Evolutionary conservation across 2,888 invertebrate genomes (phyloP).

Genomic region (Eupithecia centaureata): DNA sequence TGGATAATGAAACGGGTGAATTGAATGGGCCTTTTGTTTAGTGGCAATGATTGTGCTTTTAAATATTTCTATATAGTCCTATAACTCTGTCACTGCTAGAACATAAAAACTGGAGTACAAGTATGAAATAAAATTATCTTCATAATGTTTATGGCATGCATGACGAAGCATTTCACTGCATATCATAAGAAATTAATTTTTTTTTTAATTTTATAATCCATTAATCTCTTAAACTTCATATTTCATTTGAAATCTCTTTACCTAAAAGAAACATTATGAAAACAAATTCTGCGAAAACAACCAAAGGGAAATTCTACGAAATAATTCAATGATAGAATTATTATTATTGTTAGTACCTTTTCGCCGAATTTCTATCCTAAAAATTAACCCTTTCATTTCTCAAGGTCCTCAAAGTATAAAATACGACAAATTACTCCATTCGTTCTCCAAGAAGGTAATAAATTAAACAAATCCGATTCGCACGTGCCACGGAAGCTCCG

Average conservation of each 20-base stretch:
- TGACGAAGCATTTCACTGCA: too few species aligned
- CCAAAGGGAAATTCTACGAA: too few species aligned
- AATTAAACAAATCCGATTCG: constrained; percentile 83
- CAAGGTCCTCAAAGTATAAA: constrained; percentile 5
- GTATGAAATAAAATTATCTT: too few species aligned
- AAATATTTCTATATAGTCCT: too few species aligned
- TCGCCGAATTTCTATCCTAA: background rate
- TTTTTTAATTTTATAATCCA: too few species aligned
- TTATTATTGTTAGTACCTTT: background rate
- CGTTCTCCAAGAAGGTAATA: constrained; percentile 64
- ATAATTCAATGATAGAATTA: background rate
- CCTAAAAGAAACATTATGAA: too few species aligned
- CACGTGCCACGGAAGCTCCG: constrained; percentile 69
- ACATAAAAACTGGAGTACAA: too few species aligned
- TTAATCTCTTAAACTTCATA: too few species aligned
- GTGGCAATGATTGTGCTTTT: background rate
- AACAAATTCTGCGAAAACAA: background rate
- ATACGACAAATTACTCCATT: constrained; percentile 25
- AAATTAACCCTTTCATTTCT: constrained; percentile 1
- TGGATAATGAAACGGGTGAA: constrained; percentile 21
- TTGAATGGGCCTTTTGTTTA: background rate
- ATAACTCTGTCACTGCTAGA: too few species aligned
- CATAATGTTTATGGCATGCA: too few species aligned
- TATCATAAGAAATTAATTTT: too few species aligned
- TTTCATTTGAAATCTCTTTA: too few species aligned